phyloP scores from a whole-genome alignment of 2,888 invertebrate species.

The Hofmannophila pseudospretella region DNA sequence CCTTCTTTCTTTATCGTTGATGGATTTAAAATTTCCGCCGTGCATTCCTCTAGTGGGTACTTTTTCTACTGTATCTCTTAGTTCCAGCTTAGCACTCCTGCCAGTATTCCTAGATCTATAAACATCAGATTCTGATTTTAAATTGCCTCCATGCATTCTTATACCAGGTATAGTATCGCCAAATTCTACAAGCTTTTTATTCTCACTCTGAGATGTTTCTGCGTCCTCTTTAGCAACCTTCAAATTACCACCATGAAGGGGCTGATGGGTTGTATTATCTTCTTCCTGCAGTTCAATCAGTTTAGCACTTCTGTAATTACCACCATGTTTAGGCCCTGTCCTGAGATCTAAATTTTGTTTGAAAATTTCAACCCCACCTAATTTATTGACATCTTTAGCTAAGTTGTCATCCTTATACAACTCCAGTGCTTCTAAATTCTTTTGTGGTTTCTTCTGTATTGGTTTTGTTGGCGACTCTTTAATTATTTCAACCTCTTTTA shows the following conservation, averaged over 20 bases:
- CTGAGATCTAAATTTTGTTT: slow-evolving; percentile 47
- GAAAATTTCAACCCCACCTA: slow-evolving; percentile 66
- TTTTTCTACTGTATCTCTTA: slow-evolving; percentile 24
- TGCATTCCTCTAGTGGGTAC: slow-evolving; percentile 28
- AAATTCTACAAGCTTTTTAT: slow-evolving; percentile 35
- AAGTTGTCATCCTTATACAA: slow-evolving; percentile 62
- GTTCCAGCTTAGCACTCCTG: slow-evolving; percentile 41
- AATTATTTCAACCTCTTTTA: slow-evolving; percentile 62
- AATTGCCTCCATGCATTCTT: slow-evolving; percentile 35
- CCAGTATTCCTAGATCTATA: slow-evolving; percentile 25
- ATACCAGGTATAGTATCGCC: slow-evolving; percentile 21
- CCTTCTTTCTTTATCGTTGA: slow-evolving; percentile 11
- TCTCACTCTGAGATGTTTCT: slow-evolving; percentile 48
- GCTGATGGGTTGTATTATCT: slow-evolving; percentile 12
- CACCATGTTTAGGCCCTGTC: slow-evolving; percentile 61
- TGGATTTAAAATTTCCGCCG: slow-evolving; percentile 43
- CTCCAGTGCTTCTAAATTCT: slow-evolving; percentile 46
- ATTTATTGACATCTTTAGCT: slow-evolving; percentile 60
- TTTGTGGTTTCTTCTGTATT: slow-evolving; percentile 29
- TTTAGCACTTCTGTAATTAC: slow-evolving; percentile 56
- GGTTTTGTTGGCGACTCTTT: slow-evolving; percentile 47
- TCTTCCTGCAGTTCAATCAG: slow-evolving; percentile 22
- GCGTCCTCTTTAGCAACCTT: slow-evolving; percentile 31
- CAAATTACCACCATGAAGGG: slow-evolving; percentile 9
- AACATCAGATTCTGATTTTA: slow-evolving; percentile 28